A percentile compares a stretch with the other conserved stretches of the same genome.
phyloP scores from a whole-genome alignment of 2,888 invertebrate species.

The Eupithecia abbreviata region DNA sequence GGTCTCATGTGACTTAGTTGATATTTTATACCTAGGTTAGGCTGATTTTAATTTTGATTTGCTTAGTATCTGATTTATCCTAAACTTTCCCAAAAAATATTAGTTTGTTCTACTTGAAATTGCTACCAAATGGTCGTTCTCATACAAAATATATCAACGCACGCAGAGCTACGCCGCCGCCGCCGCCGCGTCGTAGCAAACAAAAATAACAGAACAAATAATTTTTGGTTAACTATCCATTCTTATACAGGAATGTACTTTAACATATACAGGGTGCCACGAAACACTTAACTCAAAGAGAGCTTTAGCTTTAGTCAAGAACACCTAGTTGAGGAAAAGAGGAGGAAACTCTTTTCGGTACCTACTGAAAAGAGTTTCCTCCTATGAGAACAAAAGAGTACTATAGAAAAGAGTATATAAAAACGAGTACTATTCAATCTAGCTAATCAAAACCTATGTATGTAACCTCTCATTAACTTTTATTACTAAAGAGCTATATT shows the following conservation, averaged over 20 bases:
- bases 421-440: too few relatives aligned
- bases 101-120: neutral
- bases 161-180: neutral
- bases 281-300: too few relatives aligned
- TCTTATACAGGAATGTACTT: neutral
- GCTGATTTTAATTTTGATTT: neutral
- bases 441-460: neutral
- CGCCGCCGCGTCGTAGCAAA: neutral
- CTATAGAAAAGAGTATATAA: too few relatives aligned
- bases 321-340: neutral
- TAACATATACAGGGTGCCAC: neutral
- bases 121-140: neutral
- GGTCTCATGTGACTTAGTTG: neutral
- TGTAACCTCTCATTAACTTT: neutral
- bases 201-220: neutral
- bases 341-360: too few relatives aligned
- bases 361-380: too few relatives aligned
- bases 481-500: neutral
- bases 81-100: neutral
- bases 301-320: neutral
- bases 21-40: neutral
- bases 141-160: slow-evolving; percentile 3
- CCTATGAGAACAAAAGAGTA: too few relatives aligned
- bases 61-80: neutral
- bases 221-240: neutral